phyloP scores from a whole-genome alignment of 2,113 vertebrate genomes.

The Zosterops japonicus region DNA sequence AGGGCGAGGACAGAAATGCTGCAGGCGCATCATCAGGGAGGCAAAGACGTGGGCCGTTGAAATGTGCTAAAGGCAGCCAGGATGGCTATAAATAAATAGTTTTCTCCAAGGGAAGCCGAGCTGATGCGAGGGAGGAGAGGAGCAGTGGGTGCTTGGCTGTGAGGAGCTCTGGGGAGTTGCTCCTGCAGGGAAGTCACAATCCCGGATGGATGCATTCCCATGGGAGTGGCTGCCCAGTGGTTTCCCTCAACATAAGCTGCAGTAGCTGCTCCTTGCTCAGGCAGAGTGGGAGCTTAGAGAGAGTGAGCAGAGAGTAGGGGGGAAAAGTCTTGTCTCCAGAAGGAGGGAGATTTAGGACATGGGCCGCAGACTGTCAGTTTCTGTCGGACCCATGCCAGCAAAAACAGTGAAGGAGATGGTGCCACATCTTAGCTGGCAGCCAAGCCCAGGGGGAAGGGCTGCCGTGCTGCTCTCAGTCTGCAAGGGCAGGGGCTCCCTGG shows the following conservation, averaged over 20 bases:
- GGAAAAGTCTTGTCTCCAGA: background rate
- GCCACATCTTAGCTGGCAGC: background rate
- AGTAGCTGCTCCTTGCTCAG: background rate
- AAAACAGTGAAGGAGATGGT: background rate
- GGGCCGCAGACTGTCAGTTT: background rate
- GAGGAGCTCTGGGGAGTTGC: background rate
- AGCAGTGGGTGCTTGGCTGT: background rate
- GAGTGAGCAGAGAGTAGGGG: background rate
- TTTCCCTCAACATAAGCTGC: background rate
- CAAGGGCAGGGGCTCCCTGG: slow-evolving; percentile 36
- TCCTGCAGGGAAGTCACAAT: background rate
- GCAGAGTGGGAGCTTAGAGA: background rate
- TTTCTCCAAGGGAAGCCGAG: background rate
- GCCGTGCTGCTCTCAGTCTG: background rate
- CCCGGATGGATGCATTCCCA: background rate
- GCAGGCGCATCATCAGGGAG: background rate
- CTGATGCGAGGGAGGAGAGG: background rate
- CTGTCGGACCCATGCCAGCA: background rate
- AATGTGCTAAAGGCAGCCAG: slow-evolving; percentile 52
- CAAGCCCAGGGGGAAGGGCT: background rate
- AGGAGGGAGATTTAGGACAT: background rate
- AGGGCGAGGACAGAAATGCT: slow-evolving; percentile 16
- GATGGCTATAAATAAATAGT: slow-evolving; percentile 51
- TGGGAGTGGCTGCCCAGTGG: background rate
- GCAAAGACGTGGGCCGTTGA: slow-evolving; percentile 45